phyloP scores from a whole-genome alignment of 2,797 vertebrate species.

The Enteromius radiatus region DNA sequence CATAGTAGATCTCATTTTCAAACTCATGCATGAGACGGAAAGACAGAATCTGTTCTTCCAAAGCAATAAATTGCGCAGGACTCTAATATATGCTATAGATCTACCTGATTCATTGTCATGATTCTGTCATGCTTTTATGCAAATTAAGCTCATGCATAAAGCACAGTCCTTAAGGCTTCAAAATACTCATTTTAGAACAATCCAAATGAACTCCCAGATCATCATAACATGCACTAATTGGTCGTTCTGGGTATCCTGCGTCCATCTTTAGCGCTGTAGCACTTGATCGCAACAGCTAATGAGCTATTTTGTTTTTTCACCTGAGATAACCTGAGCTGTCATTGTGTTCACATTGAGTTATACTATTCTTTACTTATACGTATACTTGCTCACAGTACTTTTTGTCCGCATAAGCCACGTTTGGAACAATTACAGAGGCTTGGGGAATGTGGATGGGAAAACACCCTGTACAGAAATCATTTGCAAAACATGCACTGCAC shows the following conservation, averaged over 20 bases:
- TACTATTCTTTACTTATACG: too few species aligned
- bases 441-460: constrained; percentile 20
- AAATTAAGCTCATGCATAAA: not conserved
- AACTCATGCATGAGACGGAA: not conserved
- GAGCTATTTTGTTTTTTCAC: constrained; percentile 15
- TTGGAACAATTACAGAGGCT: constrained; percentile 19
- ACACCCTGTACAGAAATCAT: constrained; percentile 5
- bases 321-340: not conserved
- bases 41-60: not conserved
- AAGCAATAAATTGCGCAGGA: not conserved
- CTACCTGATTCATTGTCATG: not conserved
- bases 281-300: not conserved
- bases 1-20: not conserved
- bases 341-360: not conserved
- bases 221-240: constrained; percentile 17
- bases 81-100: not conserved
- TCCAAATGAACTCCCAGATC: not conserved
- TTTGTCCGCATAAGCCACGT: not conserved
- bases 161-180: not conserved
- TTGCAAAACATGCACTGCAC: constrained; percentile 26
- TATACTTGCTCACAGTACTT: not conserved
- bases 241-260: not conserved
- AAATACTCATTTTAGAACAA: not conserved
- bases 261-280: not conserved
- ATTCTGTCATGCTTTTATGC: not conserved